These are phyloP conservation scores for Drosophila triauraria DNA, from an alignment of 1,140 invertebrate species.

Conservation along the genomic window DNA sequence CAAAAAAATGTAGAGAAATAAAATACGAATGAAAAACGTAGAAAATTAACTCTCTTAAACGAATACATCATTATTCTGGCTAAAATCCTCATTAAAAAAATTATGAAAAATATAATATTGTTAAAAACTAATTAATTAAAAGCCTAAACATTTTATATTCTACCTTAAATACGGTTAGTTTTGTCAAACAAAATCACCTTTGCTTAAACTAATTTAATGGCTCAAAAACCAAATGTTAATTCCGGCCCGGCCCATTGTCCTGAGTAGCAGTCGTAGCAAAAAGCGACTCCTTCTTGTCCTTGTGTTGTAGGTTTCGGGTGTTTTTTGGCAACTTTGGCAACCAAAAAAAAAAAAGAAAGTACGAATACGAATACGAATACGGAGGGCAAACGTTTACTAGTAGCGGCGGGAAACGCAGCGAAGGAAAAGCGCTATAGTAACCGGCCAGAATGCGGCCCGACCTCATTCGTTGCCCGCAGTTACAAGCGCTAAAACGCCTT, in stretches of 20 bases:
- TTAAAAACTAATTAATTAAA: too few species aligned
- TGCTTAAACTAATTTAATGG: not conserved
- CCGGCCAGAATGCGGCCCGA: constrained; percentile 51
- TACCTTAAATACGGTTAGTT: too few species aligned
- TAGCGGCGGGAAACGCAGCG: constrained; percentile 41
- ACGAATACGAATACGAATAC: constrained; percentile 29
- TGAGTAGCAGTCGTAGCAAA: not conserved
- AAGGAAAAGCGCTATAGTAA: constrained; percentile 56
- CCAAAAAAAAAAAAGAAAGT: constrained; percentile 48
- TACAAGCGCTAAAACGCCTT: constrained; percentile 73
- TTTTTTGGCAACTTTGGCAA: constrained; percentile 61
- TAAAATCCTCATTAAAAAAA: too few species aligned
- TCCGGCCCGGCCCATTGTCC: constrained; percentile 41
- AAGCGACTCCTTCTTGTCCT: constrained; percentile 62
- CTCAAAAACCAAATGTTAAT: not conserved
- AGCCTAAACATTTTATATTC: too few species aligned
- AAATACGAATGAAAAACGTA: not conserved
- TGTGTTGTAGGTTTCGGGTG: constrained; percentile 70
- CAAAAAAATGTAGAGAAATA: not conserved
- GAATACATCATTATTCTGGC: too few species aligned
- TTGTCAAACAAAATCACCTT: not conserved
- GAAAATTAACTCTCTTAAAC: not conserved
- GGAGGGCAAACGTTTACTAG: constrained; percentile 9
- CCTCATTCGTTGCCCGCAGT: constrained; percentile 81
- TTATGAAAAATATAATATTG: not conserved